Evolutionary conservation across 2,888 invertebrate species (phyloP).

Genomic region (Drosophila quinaria): DNA sequence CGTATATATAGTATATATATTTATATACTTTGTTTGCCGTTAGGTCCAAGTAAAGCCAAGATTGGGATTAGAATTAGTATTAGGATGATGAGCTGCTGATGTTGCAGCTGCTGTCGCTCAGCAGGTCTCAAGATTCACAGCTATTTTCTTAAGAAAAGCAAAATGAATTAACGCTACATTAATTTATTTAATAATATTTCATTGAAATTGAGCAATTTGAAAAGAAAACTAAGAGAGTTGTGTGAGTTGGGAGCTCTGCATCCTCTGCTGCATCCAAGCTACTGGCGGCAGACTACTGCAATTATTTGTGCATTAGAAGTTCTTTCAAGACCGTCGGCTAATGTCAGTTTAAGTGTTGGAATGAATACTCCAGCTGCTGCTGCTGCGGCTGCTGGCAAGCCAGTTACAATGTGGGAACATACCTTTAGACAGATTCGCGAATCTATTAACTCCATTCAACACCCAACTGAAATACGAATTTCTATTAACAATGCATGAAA

Average conservation of each 20-base stretch:
- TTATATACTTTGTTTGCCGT: conserved; percentile 22
- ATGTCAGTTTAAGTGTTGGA: conserved; percentile 80
- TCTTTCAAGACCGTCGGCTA: conserved; percentile 61
- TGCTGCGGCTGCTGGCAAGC: conserved; percentile 10
- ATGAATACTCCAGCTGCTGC: conserved; percentile 59
- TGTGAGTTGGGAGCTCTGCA: conserved; percentile 13
- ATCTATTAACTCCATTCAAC: conserved; percentile 7
- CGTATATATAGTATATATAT: background rate
- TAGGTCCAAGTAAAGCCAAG: conserved; percentile 37
- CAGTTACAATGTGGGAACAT: conserved; percentile 69
- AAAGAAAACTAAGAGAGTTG: conserved; percentile 41
- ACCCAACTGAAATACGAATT: conserved; percentile 8
- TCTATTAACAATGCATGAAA: conserved; percentile 67
- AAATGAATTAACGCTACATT: conserved; percentile 79
- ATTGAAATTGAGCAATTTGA: conserved; percentile 79
- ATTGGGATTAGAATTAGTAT: conserved; percentile 26
- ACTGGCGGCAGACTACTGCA: conserved; percentile 69
- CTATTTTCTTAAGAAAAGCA: conserved; percentile 68
- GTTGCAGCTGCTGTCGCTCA: conserved; percentile 37
- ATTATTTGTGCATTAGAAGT: conserved; percentile 80
- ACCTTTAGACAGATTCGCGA: conserved; percentile 13
- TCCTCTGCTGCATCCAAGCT: conserved; percentile 26
- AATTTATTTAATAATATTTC: conserved; percentile 82
- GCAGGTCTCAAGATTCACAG: conserved; percentile 55
- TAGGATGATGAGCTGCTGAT: conserved; percentile 21